phyloP scores from a whole-genome alignment of 2,797 vertebrate species.

The Coregonus ussuriensis region DNA sequence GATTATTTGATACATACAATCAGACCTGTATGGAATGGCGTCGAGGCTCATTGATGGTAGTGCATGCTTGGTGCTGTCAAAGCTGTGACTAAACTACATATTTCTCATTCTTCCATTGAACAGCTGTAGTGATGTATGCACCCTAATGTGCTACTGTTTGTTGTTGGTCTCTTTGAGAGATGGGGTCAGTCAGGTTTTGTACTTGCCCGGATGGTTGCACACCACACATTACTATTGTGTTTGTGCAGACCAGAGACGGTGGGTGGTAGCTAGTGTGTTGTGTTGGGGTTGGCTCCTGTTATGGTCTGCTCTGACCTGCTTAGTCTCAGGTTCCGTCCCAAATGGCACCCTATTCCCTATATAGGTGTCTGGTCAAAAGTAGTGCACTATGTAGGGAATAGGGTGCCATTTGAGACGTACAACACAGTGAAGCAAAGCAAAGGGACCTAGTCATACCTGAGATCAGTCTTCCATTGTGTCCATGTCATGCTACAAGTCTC shows the following conservation, averaged over 20 bases:
- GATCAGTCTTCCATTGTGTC: background rate
- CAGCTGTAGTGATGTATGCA: background rate
- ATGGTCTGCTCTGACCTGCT: too few species aligned
- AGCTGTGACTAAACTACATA: background rate
- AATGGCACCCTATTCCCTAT: too few species aligned
- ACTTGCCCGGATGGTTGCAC: too few species aligned
- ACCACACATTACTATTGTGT: background rate
- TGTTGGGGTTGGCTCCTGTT: too few species aligned
- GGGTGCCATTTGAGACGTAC: too few species aligned
- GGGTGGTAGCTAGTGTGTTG: background rate
- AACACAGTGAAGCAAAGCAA: background rate
- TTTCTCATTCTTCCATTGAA: background rate
- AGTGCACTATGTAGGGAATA: too few species aligned
- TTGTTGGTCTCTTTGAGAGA: background rate
- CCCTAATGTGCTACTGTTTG: background rate
- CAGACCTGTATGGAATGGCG: background rate
- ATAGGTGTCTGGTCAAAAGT: too few species aligned
- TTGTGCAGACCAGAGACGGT: background rate
- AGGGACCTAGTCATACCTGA: background rate
- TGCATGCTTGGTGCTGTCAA: background rate
- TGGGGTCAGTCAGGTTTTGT: background rate
- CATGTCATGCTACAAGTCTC: background rate
- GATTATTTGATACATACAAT: too few species aligned
- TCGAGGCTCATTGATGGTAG: background rate
- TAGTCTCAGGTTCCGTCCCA: background rate